Conservation (phyloP, 2,113 vertebrate species). For the Morphnarchus princeps region DNA sequence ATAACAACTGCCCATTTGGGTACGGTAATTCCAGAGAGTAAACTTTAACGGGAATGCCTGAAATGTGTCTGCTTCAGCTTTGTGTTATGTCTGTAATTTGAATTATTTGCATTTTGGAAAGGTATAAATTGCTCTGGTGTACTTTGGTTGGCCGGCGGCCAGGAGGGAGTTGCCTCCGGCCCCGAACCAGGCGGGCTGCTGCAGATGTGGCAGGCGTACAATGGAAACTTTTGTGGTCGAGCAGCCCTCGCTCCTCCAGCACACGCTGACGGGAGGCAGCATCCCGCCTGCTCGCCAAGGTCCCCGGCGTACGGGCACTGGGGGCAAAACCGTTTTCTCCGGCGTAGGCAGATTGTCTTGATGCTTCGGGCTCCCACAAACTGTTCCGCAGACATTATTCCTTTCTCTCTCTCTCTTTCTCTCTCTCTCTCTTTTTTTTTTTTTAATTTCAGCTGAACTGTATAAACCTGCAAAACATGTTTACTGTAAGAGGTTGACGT, state of each 20-base stretch:
- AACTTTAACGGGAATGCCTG: constrained; percentile 72
- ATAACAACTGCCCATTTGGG: constrained; percentile 57
- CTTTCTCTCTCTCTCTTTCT: background rate
- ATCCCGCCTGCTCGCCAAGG: constrained; percentile 65
- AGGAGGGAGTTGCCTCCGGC: constrained; percentile 73
- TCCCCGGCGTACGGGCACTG: constrained; percentile 7
- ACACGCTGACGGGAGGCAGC: constrained; percentile 61
- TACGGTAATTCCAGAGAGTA: constrained; percentile 59
- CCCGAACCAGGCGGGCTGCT: constrained; percentile 77
- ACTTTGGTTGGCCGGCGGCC: constrained; percentile 53
- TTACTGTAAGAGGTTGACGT: constrained; percentile 85
- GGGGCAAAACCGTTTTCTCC: constrained; percentile 32
- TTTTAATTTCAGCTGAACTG: constrained; percentile 27
- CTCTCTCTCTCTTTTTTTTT: background rate
- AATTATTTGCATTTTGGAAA: constrained; percentile 77
- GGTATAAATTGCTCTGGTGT: constrained; percentile 73
- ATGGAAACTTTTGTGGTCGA: constrained; percentile 85
- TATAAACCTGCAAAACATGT: constrained; percentile 88
- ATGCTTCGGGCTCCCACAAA: constrained; percentile 51
- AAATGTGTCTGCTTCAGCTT: constrained; percentile 73
- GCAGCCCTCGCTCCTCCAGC: constrained; percentile 72
- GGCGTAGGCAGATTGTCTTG: constrained; percentile 23
- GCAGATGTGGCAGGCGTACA: constrained; percentile 85
- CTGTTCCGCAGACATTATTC: constrained; percentile 9
- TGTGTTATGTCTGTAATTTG: constrained; percentile 75